These are phyloP conservation scores for Eulacestoma nigropectus DNA, from an alignment of 2,113 vertebrate species.

Conservation along the genomic window DNA sequence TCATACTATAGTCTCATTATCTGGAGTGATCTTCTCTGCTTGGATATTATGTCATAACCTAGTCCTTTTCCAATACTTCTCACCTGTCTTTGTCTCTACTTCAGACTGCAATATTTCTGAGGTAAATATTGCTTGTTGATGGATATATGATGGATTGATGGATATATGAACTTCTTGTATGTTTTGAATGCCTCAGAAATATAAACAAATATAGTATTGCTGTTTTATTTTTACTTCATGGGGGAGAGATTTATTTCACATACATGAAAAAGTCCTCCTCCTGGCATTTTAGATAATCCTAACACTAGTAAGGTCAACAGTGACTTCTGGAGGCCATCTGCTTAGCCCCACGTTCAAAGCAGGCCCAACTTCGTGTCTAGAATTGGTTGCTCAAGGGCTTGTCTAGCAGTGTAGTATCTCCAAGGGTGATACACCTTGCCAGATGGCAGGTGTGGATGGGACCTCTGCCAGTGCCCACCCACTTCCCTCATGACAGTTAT, in stretches of 20 bases:
- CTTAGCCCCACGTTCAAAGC: background rate
- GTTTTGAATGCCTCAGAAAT: background rate
- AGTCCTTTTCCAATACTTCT: background rate
- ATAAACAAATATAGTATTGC: background rate
- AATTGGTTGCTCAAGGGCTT: background rate
- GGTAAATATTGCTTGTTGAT: background rate
- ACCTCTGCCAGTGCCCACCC: background rate
- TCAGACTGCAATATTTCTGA: background rate
- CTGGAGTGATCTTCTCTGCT: background rate
- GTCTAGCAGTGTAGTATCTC: background rate
- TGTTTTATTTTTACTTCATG: background rate
- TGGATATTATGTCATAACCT: background rate
- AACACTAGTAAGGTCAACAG: background rate
- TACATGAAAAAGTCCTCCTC: background rate
- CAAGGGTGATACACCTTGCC: background rate
- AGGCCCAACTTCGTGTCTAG: background rate
- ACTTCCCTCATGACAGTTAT: background rate
- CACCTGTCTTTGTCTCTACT: background rate
- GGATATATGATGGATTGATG: background rate
- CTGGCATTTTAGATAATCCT: background rate
- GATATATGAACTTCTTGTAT: background rate
- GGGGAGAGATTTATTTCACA: background rate
- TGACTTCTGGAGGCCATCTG: background rate
- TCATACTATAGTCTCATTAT: background rate
- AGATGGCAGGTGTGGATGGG: too few relatives aligned